Base-by-base conservation (phyloP, 2,888 invertebrate species). In the Eumacrocentrus americanus region DNA sequence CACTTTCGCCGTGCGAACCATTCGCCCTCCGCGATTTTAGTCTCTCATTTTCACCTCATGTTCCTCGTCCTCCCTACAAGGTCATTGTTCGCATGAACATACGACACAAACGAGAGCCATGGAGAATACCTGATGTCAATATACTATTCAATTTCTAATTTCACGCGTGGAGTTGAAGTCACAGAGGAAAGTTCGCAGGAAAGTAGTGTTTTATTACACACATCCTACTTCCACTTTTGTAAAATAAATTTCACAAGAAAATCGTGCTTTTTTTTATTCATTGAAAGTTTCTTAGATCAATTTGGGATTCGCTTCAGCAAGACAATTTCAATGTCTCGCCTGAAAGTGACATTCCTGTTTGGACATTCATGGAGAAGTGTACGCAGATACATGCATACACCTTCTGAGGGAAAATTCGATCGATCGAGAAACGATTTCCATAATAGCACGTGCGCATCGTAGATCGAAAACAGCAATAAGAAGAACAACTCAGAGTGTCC, bases 101-200 rank as follows among this genome's bases (percentile, higher is more conserved):
- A 65, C 64, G 50, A 65, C 12, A 58, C 55, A 57, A 42, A 59
- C 62, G 52, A 40, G 20, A 48, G 42, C 20, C 59, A 20, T 22
- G 23, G 34, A 48, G 50, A 61, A 53, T 58, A 55, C 47, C 47
- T 59, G 47, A 59, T 59, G 58, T 47, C 47, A 46, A 56, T 56
- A n/a, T n/a, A 52, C 58, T 37, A 59, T 67, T 62, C 62, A 71
- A 72, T 72, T 72, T 72, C 72, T 72, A 72, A 72, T 72, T 70
- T 65, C 48, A 42, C 60, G 52, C 61, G 72, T 65, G 68, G 70
- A 69, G 34, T 16, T 20, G 16, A 37, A 23, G 42, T 37, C 14
- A 38, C n/a, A 48, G 37, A 69, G 64, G 69, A 69, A 72, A 72
- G 66, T 64, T 63, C 52, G 23, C 35, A 46, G 37, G 46, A 46